Conservation (phyloP, 1,140 invertebrate genomes). For the Nephotettix cincticeps region DNA sequence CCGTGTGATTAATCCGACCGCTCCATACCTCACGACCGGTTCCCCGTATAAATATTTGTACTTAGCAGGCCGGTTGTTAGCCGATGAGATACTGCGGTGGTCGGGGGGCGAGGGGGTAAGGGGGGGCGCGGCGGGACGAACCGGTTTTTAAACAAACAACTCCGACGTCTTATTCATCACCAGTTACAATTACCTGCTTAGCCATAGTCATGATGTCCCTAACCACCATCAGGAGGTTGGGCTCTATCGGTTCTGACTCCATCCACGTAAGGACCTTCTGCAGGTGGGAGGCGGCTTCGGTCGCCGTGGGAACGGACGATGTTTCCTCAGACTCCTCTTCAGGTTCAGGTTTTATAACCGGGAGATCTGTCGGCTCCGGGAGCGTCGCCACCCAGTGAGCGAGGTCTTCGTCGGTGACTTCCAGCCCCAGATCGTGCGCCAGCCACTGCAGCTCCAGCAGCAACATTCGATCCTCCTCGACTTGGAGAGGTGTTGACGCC, state of each 20-base stretch:
- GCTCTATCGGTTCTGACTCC: constrained; percentile 55
- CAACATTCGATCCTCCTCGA: constrained; percentile 44
- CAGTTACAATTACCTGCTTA: constrained; percentile 43
- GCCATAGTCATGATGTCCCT: constrained; percentile 49
- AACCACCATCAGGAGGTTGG: constrained; percentile 51
- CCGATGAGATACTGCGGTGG: not conserved
- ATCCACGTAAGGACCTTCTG: constrained; percentile 53
- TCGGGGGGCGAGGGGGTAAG: not conserved
- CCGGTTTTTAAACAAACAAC: constrained; percentile 22
- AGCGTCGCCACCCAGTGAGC: constrained; percentile 46
- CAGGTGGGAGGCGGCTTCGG: constrained; percentile 50
- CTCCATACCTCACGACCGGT: constrained; percentile 4
- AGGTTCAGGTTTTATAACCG: constrained; percentile 36
- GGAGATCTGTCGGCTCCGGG: constrained; percentile 25
- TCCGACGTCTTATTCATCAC: not conserved
- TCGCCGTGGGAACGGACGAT: constrained; percentile 43
- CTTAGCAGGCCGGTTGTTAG: constrained; percentile 13
- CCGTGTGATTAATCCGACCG: constrained; percentile 12
- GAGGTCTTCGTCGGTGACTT: constrained; percentile 48
- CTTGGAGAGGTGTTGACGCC: constrained; percentile 32
- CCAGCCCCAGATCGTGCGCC: constrained; percentile 49
- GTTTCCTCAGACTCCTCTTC: constrained; percentile 35
- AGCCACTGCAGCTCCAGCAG: constrained; percentile 47
- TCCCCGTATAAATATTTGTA: constrained; percentile 18
- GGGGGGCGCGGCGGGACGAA: not conserved